Base-by-base conservation (phyloP, 2,888 invertebrate species). In the Seira musarum region DNA sequence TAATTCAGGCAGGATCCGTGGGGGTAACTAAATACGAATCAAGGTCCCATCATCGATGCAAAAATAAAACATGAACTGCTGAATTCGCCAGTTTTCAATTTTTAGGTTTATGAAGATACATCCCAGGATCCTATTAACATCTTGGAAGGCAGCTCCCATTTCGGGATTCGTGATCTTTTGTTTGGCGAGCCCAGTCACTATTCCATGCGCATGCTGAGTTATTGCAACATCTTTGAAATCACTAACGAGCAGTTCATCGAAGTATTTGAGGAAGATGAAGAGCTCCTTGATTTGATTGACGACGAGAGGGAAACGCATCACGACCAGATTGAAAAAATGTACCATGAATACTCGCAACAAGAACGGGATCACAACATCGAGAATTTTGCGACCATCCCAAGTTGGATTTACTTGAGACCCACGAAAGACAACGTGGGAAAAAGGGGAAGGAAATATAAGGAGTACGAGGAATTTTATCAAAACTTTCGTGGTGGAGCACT, bases 151-250 rank as follows among this genome's bases (percentile, higher is more conserved):
- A n/a, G n/a, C n/a, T n/a, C 17, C 60, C 82, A 84, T 71, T 82
- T 84, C 65, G 85, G 85, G 15, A 64, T 84, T 1, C 40, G 83
- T 5, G 85, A 85, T 68, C 68, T 85, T 10, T 71, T 85, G 0
- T 83, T 82, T 40, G 85, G 84, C 8, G 83, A 84, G 35, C 85
- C 85, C 1, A 79, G 79, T 15, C 82, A 83, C 2, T 77, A 83
- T 30, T 68, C 77, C 60, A 69, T 84, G 22, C 82, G 82, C 66
- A 85, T 84, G 10, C 40, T 85, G 17, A 83, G 85, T 61, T 80
- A 84, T 30, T 80, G 82, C 19, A 60, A 84, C n/a, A 35, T 85
- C 10, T 84, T 83, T 22, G 71, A 74, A 0, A 80, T 85, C 3
- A 81, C 83, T 22, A 74, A 79, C 22, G 49, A 67, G 13, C 80